A percentile compares a stretch with the other conserved stretches of the same genome.
phyloP scores from a whole-genome alignment of 2,797 vertebrate genomes.

The Cercopithecus diana region DNA sequence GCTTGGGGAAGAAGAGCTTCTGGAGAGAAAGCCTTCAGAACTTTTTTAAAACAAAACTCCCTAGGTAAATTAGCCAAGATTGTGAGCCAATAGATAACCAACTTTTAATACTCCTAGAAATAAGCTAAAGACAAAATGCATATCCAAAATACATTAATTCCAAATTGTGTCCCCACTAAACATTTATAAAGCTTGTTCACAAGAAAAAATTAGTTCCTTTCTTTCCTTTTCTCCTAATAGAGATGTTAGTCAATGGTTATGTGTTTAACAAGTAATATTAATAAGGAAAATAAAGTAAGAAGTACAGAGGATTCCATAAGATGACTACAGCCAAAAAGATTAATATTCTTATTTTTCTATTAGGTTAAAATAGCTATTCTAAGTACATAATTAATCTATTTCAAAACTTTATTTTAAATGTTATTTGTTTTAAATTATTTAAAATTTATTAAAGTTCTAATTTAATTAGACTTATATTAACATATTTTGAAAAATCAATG shows the following conservation, averaged over 20 bases:
- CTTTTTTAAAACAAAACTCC: slow-evolving; percentile 15
- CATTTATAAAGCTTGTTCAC: slow-evolving; percentile 29
- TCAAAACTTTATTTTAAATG: background rate
- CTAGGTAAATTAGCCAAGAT: slow-evolving; percentile 15
- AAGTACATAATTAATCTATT: slow-evolving; percentile 18
- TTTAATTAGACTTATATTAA: background rate
- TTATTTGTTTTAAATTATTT: background rate
- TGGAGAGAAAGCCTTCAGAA: background rate
- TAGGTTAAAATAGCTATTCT: slow-evolving; percentile 20
- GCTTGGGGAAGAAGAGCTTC: background rate
- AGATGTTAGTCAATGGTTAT: background rate
- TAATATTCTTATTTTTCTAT: background rate
- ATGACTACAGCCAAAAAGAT: slow-evolving; percentile 32
- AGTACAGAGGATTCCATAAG: background rate
- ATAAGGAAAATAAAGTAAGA: slow-evolving; percentile 11
- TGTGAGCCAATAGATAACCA: background rate
- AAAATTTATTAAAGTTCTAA: slow-evolving; percentile 31
- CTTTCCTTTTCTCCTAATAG: background rate
- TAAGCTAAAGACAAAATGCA: background rate
- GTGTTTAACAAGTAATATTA: slow-evolving; percentile 4
- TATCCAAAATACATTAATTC: slow-evolving; percentile 9
- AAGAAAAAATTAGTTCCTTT: slow-evolving; percentile 14
- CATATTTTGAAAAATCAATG: slow-evolving; percentile 13
- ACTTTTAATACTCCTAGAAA: slow-evolving; percentile 36
- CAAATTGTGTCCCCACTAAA: background rate